phyloP scores from a whole-genome alignment of 2,113 vertebrate species.

The Peromyscus californicus region DNA sequence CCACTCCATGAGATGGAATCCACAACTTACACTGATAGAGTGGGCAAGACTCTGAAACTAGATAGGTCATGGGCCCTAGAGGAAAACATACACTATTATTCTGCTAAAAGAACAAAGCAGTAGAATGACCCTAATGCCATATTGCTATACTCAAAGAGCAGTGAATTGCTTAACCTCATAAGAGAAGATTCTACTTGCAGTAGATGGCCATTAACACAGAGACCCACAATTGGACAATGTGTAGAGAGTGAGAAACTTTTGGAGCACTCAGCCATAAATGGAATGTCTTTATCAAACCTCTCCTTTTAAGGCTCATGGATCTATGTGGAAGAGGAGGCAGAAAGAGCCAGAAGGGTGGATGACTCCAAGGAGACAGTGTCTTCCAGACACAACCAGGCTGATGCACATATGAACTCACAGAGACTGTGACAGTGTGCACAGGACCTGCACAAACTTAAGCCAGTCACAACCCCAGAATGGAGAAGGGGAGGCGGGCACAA shows the following conservation, averaged over 20 bases:
- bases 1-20: neutral
- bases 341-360: neutral
- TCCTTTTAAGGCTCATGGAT: neutral
- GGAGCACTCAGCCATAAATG: neutral
- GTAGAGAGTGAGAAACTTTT: neutral
- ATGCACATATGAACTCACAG: neutral
- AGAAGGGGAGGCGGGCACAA: neutral
- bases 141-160: neutral
- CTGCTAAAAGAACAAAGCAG: neutral
- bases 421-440: neutral
- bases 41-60: neutral
- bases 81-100: neutral
- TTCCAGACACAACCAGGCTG: neutral
- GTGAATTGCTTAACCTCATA: neutral
- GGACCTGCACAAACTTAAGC: neutral
- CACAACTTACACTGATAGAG: neutral
- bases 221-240: neutral
- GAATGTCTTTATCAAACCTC: neutral
- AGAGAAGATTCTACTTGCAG: too few species aligned
- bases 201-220: neutral
- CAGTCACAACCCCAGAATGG: neutral
- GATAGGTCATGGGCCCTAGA: neutral
- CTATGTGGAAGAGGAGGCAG: neutral
- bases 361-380: neutral
- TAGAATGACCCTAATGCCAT: neutral